Evolutionary conservation across 1,140 invertebrate genomes (phyloP).

Genomic region (Lethrus apterus): DNA sequence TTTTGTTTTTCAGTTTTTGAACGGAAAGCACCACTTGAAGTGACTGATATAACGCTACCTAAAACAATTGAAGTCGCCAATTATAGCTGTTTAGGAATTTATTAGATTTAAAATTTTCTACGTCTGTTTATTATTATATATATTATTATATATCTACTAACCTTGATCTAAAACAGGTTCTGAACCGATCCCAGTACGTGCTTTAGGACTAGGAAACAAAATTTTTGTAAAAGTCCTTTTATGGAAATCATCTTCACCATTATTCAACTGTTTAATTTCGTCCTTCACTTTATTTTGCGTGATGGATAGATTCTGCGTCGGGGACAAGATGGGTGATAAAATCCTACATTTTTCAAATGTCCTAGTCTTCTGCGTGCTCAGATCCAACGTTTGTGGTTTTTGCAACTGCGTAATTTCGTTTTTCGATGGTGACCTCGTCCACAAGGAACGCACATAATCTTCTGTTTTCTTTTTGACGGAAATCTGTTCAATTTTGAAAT

Average conservation of each 20-base stretch:
- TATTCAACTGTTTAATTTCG: constrained; percentile 16
- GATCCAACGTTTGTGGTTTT: constrained; percentile 12
- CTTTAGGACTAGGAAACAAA: constrained; percentile 30
- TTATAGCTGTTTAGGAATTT: too few species aligned
- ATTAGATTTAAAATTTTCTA: constrained; percentile 2
- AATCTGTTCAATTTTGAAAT: constrained; percentile 54
- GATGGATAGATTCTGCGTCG: constrained; percentile 38
- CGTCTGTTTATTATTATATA: too few species aligned
- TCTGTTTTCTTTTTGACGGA: constrained; percentile 42
- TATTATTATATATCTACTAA: too few species aligned
- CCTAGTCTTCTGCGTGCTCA: neutral
- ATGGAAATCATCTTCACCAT: constrained; percentile 16
- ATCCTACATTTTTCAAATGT: constrained; percentile 17
- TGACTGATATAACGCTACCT: constrained; percentile 37
- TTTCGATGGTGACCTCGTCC: neutral
- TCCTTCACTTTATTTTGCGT: constrained; percentile 19
- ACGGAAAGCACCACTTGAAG: constrained; percentile 38
- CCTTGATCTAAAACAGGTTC: constrained; percentile 37
- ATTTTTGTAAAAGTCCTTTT: constrained; percentile 33
- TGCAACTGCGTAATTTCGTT: neutral
- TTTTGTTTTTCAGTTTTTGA: constrained; percentile 32
- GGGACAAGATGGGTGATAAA: constrained; percentile 37
- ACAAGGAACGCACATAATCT: constrained; percentile 40
- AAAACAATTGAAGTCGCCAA: too few species aligned
- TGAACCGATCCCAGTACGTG: constrained; percentile 23